Evolutionary conservation across 2,797 vertebrate genomes (phyloP).

Genomic region (Coccyzus lansbergi): DNA sequence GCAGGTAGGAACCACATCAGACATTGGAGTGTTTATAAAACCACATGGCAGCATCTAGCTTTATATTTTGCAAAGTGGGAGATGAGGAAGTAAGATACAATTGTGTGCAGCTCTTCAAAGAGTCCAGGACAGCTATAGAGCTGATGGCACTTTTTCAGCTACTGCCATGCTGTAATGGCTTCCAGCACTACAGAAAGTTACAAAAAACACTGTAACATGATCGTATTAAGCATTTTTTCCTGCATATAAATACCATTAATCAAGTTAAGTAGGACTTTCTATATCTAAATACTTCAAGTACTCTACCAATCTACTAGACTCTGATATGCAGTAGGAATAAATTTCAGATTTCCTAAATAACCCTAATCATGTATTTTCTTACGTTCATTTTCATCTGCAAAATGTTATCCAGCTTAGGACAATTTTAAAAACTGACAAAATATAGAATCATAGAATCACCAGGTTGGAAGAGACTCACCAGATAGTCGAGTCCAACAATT

Average conservation of each 20-base stretch:
- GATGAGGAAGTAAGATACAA: background rate
- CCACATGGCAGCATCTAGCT: rapidly evolving
- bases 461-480: no score
- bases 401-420: background rate
- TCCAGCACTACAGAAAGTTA: background rate
- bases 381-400: background rate
- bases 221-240: background rate
- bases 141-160: background rate
- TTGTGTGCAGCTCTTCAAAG: rapidly evolving
- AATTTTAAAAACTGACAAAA: background rate
- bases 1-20: background rate
- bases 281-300: background rate
- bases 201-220: background rate
- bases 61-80: background rate
- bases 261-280: background rate
- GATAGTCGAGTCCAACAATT: no score
- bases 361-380: background rate
- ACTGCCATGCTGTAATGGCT: background rate
- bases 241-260: background rate
- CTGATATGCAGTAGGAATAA: background rate
- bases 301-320: background rate
- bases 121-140: background rate
- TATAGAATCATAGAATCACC: no score
- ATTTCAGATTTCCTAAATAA: background rate
- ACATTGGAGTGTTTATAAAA: background rate